A percentile compares a stretch with the other conserved stretches of the same genome.
phyloP scores from a whole-genome alignment of 2,888 invertebrate species.

The Imbricaverruca yamaguchii region DNA sequence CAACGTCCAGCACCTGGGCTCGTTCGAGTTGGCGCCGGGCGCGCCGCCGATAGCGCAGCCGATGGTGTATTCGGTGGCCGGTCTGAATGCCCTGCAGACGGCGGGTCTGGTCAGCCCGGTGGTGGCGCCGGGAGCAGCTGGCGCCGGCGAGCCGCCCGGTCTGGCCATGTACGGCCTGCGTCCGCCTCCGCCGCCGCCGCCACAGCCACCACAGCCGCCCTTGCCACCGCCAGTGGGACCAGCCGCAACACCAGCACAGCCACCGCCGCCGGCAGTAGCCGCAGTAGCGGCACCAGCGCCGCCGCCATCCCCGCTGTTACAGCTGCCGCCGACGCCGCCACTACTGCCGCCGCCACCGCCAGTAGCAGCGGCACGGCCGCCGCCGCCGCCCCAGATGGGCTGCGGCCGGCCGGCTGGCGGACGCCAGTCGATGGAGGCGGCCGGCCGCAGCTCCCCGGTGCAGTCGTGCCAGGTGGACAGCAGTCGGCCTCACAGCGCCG shows the following conservation, averaged over 20 bases:
- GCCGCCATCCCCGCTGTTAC: background rate
- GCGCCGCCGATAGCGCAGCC: background rate
- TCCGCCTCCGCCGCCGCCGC: background rate
- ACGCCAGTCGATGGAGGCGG: background rate
- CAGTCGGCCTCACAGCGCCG: background rate
- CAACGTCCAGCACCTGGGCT: slow-evolving; percentile 20
- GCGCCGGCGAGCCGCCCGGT: background rate
- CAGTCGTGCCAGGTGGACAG: slow-evolving; percentile 22
- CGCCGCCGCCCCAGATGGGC: background rate
- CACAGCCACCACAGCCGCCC: background rate
- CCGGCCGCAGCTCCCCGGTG: background rate
- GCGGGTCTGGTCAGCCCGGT: background rate
- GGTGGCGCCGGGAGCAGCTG: background rate
- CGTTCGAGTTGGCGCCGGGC: background rate
- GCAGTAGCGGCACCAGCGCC: too few relatives aligned
- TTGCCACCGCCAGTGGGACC: background rate
- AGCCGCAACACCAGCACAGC: background rate
- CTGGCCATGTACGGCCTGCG: background rate
- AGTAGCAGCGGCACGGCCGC: background rate
- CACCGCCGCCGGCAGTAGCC: background rate
- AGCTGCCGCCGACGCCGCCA: background rate
- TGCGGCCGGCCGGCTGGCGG: background rate
- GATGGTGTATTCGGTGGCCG: background rate
- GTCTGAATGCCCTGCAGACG: background rate
- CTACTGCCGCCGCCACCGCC: background rate